These are phyloP conservation scores for Laothoe populi DNA, from an alignment of 2,888 invertebrate species.

Conservation along the genomic window DNA sequence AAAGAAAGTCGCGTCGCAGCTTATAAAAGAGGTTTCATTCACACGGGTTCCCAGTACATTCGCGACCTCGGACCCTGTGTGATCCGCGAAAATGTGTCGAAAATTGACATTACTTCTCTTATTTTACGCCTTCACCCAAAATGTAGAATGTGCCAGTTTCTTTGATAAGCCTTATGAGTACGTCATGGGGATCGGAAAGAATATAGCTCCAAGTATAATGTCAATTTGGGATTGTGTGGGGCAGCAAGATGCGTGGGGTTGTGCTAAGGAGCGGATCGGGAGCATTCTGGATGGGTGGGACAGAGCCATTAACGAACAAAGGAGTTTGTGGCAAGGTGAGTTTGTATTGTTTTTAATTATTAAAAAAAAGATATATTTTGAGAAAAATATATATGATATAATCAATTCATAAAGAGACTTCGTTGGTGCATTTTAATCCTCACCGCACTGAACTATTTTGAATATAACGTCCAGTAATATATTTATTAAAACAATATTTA, in stretches of 20 bases:
- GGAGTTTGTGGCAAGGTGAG: constrained; percentile 73
- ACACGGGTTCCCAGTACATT: constrained; percentile 59
- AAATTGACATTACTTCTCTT: constrained; percentile 46
- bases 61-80: constrained; percentile 43
- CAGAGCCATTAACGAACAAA: constrained; percentile 64
- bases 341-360: neutral
- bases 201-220: constrained; percentile 79
- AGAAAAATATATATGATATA: no score
- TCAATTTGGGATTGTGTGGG: constrained; percentile 82
- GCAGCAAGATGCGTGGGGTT: constrained; percentile 78
- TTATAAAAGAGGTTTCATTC: constrained; percentile 45
- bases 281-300: constrained; percentile 78
- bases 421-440: no score
- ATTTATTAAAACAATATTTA: neutral
- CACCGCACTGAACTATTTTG: no score
- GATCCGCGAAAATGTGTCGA: constrained; percentile 14
- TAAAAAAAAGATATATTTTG: neutral
- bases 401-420: neutral
- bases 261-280: constrained; percentile 82
- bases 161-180: constrained; percentile 72
- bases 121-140: constrained; percentile 34
- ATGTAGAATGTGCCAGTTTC: constrained; percentile 18
- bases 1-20: constrained; percentile 63
- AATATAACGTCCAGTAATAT: no score
- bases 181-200: constrained; percentile 70